Evolutionary conservation across 2,888 invertebrate genomes (phyloP).

Genomic region (Dascillus cervinus): DNA sequence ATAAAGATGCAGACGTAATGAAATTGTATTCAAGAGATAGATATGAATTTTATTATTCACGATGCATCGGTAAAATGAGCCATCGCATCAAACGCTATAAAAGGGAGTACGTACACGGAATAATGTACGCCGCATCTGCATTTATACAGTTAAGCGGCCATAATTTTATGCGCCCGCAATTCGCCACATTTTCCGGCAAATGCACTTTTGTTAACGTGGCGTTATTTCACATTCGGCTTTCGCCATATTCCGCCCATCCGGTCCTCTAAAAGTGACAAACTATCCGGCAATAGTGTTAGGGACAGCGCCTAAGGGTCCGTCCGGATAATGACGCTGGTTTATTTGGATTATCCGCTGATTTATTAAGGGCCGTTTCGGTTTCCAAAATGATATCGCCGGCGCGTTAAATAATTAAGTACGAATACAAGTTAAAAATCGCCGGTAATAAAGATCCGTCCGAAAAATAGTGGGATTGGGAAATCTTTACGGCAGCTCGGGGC

Average conservation of each 20-base stretch:
- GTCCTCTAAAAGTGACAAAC: too few relatives aligned
- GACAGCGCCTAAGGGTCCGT: too few relatives aligned
- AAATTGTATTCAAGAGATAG: slow-evolving; percentile 11
- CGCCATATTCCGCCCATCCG: too few relatives aligned
- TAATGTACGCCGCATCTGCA: slow-evolving; percentile 21
- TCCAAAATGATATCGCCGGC: too few relatives aligned
- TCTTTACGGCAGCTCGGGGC: slow-evolving; percentile 24
- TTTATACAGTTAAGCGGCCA: slow-evolving; percentile 17
- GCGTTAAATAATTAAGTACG: too few relatives aligned
- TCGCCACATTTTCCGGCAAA: too few relatives aligned
- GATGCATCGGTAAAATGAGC: slow-evolving; percentile 23
- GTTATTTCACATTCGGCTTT: too few relatives aligned
- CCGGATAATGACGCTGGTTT: too few relatives aligned
- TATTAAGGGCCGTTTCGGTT: too few relatives aligned
- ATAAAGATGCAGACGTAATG: background rate
- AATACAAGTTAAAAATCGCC: slow-evolving; percentile 21
- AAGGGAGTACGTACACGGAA: slow-evolving; percentile 22
- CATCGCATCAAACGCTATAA: slow-evolving; percentile 23
- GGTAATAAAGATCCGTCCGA: slow-evolving; percentile 22
- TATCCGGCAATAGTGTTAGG: too few relatives aligned
- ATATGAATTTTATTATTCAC: slow-evolving; percentile 25
- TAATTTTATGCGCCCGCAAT: slow-evolving; percentile 17
- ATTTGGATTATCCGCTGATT: too few relatives aligned
- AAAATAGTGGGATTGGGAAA: slow-evolving; percentile 21
- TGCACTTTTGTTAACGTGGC: too few relatives aligned